Percentiles rank a stretch among this genome's conserved stretches.
These are phyloP conservation scores for Drosophila pegasa DNA, from an alignment of 2,888 invertebrate genomes.

Conservation along the genomic window DNA sequence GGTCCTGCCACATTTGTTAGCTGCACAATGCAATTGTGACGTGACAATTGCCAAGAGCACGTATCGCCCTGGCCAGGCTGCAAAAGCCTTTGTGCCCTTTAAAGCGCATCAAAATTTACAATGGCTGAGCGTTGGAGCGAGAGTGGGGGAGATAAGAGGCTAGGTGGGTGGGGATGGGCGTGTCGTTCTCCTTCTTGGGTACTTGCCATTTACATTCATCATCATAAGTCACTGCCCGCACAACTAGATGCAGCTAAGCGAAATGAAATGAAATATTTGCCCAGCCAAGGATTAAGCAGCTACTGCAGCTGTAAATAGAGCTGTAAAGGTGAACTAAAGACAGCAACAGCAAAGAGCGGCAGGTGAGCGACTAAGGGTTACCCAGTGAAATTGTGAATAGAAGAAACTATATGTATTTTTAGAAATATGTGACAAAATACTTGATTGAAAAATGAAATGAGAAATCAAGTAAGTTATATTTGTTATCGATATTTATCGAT, in stretches of 20 bases:
- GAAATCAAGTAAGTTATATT: neutral
- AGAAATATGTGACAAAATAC: too few relatives aligned
- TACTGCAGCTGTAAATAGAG: conserved; percentile 64
- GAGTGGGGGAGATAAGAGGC: neutral
- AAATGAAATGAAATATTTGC: conserved; percentile 80
- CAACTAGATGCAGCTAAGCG: conserved; percentile 65
- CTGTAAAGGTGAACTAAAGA: conserved; percentile 61
- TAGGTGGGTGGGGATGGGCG: too few relatives aligned
- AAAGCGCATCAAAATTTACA: conserved; percentile 47
- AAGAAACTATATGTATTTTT: too few relatives aligned
- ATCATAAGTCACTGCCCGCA: conserved; percentile 84
- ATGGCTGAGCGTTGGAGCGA: conserved; percentile 26
- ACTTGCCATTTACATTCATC: conserved; percentile 83
- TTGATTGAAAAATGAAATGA: too few relatives aligned
- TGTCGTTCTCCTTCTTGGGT: neutral
- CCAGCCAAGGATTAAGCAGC: conserved; percentile 56
- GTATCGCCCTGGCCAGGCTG: conserved; percentile 36
- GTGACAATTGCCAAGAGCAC: conserved; percentile 70
- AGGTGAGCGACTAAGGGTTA: neutral
- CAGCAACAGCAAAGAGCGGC: conserved; percentile 15
- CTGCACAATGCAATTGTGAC: conserved; percentile 56
- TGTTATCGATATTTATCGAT: neutral
- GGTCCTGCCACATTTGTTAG: conserved; percentile 54
- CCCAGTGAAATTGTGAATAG: neutral
- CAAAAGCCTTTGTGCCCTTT: conserved; percentile 34